Evolutionary conservation across 2,113 vertebrate genomes (phyloP).

Genomic region (Oreochromis aureus): DNA sequence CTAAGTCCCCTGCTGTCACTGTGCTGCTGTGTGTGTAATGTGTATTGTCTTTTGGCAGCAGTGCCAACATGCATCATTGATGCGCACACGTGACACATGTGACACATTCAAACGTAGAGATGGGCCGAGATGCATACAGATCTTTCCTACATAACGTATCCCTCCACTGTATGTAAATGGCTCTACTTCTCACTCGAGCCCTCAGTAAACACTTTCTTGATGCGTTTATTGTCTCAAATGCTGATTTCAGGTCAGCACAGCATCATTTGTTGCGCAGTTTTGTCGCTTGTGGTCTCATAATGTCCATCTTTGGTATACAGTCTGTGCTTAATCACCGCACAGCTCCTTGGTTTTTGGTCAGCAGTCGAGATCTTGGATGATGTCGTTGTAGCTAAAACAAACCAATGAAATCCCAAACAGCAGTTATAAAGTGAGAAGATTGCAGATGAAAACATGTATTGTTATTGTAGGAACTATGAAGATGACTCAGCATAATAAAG

Average conservation of each 20-base stretch:
- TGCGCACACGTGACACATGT: neutral
- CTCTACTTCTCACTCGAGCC: neutral
- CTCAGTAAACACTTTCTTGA: neutral
- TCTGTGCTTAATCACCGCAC: rapidly evolving
- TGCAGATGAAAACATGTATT: neutral
- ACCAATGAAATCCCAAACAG: rapidly evolving
- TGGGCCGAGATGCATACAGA: neutral
- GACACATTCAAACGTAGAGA: neutral
- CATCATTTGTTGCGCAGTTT: rapidly evolving
- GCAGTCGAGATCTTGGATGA: neutral
- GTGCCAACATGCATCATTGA: neutral
- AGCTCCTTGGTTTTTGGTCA: neutral
- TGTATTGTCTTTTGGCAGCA: neutral
- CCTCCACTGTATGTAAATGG: neutral
- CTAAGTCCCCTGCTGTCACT: neutral
- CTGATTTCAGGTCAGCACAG: neutral
- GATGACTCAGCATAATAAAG: neutral
- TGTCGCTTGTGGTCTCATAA: rapidly evolving
- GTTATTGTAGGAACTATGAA: neutral
- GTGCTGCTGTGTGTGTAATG: neutral
- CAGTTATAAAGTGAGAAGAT: neutral
- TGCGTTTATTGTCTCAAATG: neutral
- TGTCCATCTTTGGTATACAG: neutral
- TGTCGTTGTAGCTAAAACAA: neutral
- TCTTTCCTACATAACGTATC: neutral